Percentiles rank a stretch among this genome's conserved stretches.
These are phyloP conservation scores for Actinopyga echinites DNA, from an alignment of 53 echinoderm and acorn worm genomes.

Conservation along the genomic window DNA sequence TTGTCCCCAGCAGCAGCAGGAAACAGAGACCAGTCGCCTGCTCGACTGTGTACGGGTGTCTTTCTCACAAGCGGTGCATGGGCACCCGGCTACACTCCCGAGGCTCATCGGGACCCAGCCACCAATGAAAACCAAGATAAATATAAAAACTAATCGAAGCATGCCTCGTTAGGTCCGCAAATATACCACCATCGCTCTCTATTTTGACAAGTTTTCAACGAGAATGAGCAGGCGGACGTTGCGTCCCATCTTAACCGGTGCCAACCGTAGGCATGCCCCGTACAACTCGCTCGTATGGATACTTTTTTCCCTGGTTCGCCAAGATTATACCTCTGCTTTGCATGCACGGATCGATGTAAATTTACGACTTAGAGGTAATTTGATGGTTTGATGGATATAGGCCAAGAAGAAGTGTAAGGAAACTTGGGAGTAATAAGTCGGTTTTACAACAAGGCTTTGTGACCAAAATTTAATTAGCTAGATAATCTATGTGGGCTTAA, in stretches of 20 bases:
- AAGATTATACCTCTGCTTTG: not conserved
- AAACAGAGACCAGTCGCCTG: too few species aligned
- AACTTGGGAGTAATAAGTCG: not conserved
- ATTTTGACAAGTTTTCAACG: conserved; percentile 18
- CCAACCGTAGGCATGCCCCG: conserved; percentile 28
- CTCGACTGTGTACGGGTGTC: too few species aligned
- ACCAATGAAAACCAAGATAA: not conserved
- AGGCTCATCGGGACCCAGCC: too few species aligned
- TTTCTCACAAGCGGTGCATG: too few species aligned
- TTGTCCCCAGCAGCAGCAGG: not conserved
- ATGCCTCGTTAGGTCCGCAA: conserved; percentile 22
- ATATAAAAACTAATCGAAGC: not conserved
- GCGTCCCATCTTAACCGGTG: conserved; percentile 15
- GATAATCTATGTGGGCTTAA: not conserved
- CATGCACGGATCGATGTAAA: not conserved
- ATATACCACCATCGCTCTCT: conserved; percentile 19
- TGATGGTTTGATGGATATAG: not conserved
- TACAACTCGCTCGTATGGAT: not conserved
- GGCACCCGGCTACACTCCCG: too few species aligned
- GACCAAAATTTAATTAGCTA: not conserved
- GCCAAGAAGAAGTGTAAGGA: not conserved
- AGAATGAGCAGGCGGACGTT: conserved; percentile 12
- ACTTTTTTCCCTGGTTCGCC: not conserved
- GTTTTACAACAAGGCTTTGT: not conserved
- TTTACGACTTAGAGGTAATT: not conserved